Base-by-base conservation (phyloP, 2,888 invertebrate species). In the Leptura quadrifasciata region DNA sequence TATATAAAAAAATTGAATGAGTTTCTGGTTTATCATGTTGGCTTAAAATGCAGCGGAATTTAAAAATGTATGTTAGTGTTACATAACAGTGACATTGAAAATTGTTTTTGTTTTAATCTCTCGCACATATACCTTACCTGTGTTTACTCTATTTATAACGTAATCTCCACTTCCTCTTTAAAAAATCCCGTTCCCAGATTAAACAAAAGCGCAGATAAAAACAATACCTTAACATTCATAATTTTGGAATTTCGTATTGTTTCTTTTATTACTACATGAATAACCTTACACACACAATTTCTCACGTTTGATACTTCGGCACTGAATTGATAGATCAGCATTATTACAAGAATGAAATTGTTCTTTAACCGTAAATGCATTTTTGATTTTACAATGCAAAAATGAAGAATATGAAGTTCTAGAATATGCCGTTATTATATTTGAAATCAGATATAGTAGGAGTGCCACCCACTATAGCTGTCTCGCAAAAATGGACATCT, bases 71-170 rank as follows among this genome's bases (percentile, higher is more conserved):
- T 61, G 35, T 31, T 35, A 31, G 52, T 52, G 55, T 67, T 68
- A 68, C 35, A 35, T 35, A 55, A 68, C 68, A 47, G n/a, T 58
- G 69, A 39, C 69, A 69, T 69, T 69, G 69, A 58, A 47, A 10
- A 54, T 21, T 39, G 39, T 57, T 69, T 65, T 39, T 58, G 58
- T 69, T 58, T 55, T 17, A 39, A 27, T 17, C 31, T 60, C n/a
- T 15, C 24, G n/a, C 0, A 39, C 39, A 69, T 8, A 35, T 15
- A 17, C n/a, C n/a, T n/a, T 69, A 52, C 27, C 54, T 18, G 21
- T 68, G 54, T 68, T 68, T 68, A 68, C 69, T 58, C 69, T 58
- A n/a, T 63, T 63, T 63, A 63, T 21, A 69, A 39, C 39, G 35
- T 57, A 58, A 58, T 69, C 69, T 24, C n/a, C n/a, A 58, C 69